Conservation (phyloP, 1,140 invertebrate species). For the Drosophila chauvacae region DNA sequence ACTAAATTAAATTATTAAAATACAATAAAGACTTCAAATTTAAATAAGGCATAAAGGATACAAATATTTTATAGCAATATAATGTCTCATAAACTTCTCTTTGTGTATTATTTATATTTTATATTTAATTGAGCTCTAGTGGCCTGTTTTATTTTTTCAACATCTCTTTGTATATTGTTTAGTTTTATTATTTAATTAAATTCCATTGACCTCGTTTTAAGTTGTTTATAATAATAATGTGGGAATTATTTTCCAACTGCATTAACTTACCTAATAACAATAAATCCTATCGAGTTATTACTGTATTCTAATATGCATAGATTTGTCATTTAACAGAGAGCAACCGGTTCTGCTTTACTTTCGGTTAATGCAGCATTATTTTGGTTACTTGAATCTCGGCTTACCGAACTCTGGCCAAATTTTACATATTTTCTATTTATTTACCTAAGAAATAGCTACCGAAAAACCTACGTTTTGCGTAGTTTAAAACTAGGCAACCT, state of each 20-base stretch:
- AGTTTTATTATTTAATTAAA: too few relatives aligned
- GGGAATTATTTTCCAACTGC: not conserved
- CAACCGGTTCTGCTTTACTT: not conserved
- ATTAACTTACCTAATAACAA: too few relatives aligned
- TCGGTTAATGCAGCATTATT: not conserved
- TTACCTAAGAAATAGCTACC: not conserved
- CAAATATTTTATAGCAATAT: too few relatives aligned
- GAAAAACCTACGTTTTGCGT: not conserved
- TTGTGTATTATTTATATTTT: not conserved
- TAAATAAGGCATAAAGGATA: too few relatives aligned
- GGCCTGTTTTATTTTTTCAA: too few relatives aligned
- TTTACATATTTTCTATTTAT: not conserved
- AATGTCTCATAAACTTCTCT: too few relatives aligned
- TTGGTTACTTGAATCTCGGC: not conserved
- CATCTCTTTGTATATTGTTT: too few relatives aligned
- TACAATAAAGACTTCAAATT: not conserved
- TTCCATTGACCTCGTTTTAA: too few relatives aligned
- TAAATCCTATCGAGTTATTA: not conserved
- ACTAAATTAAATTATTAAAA: not conserved
- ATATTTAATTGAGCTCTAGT: not conserved
- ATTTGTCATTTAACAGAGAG: not conserved
- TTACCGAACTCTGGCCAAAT: not conserved
- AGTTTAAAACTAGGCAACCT: constrained; percentile 2
- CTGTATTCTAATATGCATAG: not conserved
- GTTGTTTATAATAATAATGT: not conserved